phyloP scores from a whole-genome alignment of 1,140 invertebrate genomes.

The Augochlora pura region DNA sequence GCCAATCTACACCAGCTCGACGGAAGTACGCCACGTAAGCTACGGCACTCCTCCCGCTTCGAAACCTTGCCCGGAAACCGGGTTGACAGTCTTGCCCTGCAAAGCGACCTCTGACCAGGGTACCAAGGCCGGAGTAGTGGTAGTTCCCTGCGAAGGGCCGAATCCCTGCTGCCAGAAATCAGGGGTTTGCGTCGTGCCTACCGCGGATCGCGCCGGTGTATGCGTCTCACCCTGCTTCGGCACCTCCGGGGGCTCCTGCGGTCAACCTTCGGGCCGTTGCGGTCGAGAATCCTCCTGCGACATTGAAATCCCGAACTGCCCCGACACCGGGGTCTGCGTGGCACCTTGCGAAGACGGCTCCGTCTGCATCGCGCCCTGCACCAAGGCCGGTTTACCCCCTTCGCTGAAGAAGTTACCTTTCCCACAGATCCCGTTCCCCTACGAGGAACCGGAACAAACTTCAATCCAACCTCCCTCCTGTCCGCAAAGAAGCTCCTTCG shows the following conservation, averaged over 20 bases:
- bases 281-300: constrained; percentile 68
- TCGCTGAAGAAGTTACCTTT: constrained; percentile 69
- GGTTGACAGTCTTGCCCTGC: constrained; percentile 73
- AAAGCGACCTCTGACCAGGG: constrained; percentile 70
- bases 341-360: constrained; percentile 67
- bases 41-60: constrained; percentile 59
- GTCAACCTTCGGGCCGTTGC: constrained; percentile 67
- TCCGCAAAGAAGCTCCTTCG: constrained; percentile 53
- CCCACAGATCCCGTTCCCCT: constrained; percentile 75
- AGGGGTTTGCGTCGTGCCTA: constrained; percentile 73
- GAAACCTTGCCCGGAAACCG: constrained; percentile 71
- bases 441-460: constrained; percentile 51
- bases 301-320: constrained; percentile 64
- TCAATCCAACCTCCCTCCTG: neutral
- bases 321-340: constrained; percentile 66
- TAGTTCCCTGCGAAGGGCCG: constrained; percentile 72
- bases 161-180: constrained; percentile 60
- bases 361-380: constrained; percentile 69
- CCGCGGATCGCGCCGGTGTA: constrained; percentile 70
- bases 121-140: constrained; percentile 72
- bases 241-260: constrained; percentile 57
- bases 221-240: constrained; percentile 75
- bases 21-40: constrained; percentile 72
- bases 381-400: constrained; percentile 61
- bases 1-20: constrained; percentile 63